A percentile compares a stretch with the other conserved stretches of the same genome.
Evolutionary conservation across 2,797 vertebrate species (phyloP).

Genomic region (Sebastes oblongus): DNA sequence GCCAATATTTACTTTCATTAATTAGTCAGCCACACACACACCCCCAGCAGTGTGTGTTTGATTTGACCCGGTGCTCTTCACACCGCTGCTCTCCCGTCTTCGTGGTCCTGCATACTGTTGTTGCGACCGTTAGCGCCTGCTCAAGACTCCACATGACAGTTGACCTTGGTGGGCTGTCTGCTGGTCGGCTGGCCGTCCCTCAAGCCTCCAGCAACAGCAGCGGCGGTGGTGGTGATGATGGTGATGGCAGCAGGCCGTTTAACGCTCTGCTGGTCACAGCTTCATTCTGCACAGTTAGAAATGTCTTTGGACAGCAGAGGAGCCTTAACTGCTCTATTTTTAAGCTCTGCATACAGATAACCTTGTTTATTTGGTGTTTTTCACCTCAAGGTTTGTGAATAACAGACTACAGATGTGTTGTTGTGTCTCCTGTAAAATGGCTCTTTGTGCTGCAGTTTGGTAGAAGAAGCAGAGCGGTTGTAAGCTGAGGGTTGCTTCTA

Average conservation of each 20-base stretch:
- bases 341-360: background rate
- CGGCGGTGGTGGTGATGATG: background rate
- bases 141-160: constrained; percentile 10
- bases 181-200: background rate
- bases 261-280: constrained; percentile 30
- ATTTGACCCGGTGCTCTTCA: background rate
- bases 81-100: background rate
- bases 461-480: background rate
- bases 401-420: background rate
- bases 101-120: background rate
- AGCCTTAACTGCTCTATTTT: background rate
- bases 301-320: constrained; percentile 1
- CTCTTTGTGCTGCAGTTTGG: background rate
- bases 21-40: background rate
- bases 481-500: background rate
- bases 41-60: background rate
- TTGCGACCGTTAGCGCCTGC: background rate
- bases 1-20: constrained; percentile 1
- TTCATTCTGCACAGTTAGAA: background rate
- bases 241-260: constrained; percentile 10
- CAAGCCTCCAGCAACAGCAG: constrained; percentile 2
- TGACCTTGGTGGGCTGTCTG: constrained; percentile 40
- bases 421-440: background rate
- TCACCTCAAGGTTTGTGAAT: background rate
- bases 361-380: background rate